Percentiles rank a stretch among this genome's conserved stretches.
These are phyloP conservation scores for Venturia canescens DNA, from an alignment of 1,140 invertebrate genomes.

Conservation along the genomic window DNA sequence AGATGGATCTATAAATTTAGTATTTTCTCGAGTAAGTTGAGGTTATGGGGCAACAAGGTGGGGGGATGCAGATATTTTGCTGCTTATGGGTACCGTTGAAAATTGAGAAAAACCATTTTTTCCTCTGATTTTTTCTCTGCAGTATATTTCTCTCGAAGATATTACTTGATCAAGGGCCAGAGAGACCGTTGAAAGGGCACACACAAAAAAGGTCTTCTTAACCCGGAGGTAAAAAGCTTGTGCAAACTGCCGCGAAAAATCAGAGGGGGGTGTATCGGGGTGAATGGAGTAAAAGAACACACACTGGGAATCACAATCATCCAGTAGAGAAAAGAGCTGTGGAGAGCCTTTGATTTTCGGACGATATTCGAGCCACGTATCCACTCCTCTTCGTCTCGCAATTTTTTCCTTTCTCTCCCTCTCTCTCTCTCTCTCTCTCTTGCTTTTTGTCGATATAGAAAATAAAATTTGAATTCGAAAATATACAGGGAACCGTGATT, in stretches of 20 bases:
- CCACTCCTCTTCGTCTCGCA: background rate
- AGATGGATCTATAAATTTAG: too few species aligned
- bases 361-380: background rate
- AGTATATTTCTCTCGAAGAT: too few species aligned
- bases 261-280: background rate
- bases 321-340: background rate
- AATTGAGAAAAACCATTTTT: too few species aligned
- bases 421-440: background rate
- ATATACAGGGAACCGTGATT: slow-evolving; percentile 17
- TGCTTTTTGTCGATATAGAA: background rate
- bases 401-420: background rate
- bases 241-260: background rate
- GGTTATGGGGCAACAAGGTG: too few species aligned
- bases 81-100: too few species aligned
- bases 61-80: too few species aligned
- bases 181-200: background rate
- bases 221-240: background rate
- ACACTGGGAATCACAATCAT: background rate
- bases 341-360: slow-evolving; percentile 7
- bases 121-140: too few species aligned
- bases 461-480: slow-evolving; percentile 31
- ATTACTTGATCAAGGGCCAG: too few species aligned
- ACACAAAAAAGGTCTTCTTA: too few species aligned
- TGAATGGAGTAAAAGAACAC: background rate
- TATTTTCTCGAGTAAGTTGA: too few species aligned